Conservation (phyloP, 2,113 vertebrate species). For the Eptesicus fuscus region DNA sequence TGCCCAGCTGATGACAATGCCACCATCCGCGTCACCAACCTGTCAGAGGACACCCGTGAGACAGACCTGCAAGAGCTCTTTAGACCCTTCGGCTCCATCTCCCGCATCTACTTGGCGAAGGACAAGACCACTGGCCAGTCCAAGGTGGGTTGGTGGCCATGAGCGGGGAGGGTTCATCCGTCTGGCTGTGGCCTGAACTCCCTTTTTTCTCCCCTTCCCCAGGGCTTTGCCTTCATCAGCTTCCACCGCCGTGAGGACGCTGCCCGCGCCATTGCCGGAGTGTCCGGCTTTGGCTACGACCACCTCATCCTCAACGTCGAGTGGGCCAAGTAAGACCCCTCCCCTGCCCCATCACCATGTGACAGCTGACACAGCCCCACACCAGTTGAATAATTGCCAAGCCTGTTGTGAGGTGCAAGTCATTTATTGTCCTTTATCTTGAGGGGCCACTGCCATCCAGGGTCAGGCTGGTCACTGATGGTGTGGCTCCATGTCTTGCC, state of each 20-base stretch:
- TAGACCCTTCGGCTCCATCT: conserved; percentile 97
- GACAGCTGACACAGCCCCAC: background rate
- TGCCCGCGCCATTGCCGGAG: conserved; percentile 91
- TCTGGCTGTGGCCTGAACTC: rapidly evolving
- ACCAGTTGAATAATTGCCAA: rapidly evolving
- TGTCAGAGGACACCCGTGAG: conserved; percentile 97
- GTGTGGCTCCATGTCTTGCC: rapidly evolving
- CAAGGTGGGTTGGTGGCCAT: conserved; percentile 82
- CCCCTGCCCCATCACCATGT: rapidly evolving
- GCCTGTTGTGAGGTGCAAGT: background rate
- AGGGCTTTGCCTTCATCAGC: conserved; percentile 98
- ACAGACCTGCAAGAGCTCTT: conserved; percentile 98
- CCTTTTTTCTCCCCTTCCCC: background rate
- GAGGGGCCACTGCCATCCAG: rapidly evolving
- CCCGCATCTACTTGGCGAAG: conserved; percentile 97
- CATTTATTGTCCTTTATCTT: background rate
- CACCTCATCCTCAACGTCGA: conserved; percentile 98
- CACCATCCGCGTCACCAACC: conserved; percentile 97
- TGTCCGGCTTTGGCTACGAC: conserved; percentile 96
- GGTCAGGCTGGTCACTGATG: too few relatives aligned
- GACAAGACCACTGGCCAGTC: conserved; percentile 98
- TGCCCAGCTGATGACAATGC: conserved; percentile 93
- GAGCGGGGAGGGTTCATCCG: rapidly evolving
- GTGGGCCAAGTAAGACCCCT: conserved; percentile 93
- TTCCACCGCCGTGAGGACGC: conserved; percentile 97